Base-by-base conservation (phyloP, 2,797 vertebrate species). In the Chaetophractus vellerosus region DNA sequence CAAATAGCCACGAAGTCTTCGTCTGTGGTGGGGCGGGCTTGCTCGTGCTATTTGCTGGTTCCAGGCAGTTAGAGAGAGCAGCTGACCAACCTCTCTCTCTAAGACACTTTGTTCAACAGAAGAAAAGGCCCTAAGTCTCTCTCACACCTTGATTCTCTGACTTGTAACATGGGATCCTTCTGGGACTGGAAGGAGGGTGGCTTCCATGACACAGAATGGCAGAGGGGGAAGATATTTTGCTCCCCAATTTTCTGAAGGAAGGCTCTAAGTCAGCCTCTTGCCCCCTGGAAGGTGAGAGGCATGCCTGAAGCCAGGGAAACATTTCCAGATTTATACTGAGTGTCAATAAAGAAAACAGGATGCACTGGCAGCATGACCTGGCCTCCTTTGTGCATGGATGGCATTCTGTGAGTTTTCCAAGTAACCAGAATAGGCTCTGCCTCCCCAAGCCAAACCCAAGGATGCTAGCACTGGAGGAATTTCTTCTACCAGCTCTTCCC, bases 31-130 rank as follows among this genome's bases (percentile, higher is more conserved):
- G 14, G 6, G 1, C 33, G 23, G 45, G 6, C 28, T 82, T 57
- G 38, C 61, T 71, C 16, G 82, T n/a, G 50, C 68, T 9, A 19
- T 55, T 69, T 24, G 14, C 21, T 52, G 63, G 52, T 78, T 55
- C 41, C 52, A 41, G 38, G 52, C 72, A 90, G 48, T 38, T 76
- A 16, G 64, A 72, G 41, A 75, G 5, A 14, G 5, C 23, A 18
- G 10, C 31, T 9, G 52, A 57, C 72, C 92, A 88, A n/a, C 71
- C 96, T 94, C 68, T 86, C 81, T 94, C 75, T 94, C 78, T 16
- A 71, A 50, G 33, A 94, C 90, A 64, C 55, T 97, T 45, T 92
- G 69, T 18, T 45, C 31, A 66, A 57, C 12, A 4, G 50, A 91
- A 95, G 74, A 88, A 81, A 59, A 52, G 1, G 6, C 0, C n/a